phyloP scores from a whole-genome alignment of 1,140 invertebrate genomes.

The Dendrolimus kikuchii region DNA sequence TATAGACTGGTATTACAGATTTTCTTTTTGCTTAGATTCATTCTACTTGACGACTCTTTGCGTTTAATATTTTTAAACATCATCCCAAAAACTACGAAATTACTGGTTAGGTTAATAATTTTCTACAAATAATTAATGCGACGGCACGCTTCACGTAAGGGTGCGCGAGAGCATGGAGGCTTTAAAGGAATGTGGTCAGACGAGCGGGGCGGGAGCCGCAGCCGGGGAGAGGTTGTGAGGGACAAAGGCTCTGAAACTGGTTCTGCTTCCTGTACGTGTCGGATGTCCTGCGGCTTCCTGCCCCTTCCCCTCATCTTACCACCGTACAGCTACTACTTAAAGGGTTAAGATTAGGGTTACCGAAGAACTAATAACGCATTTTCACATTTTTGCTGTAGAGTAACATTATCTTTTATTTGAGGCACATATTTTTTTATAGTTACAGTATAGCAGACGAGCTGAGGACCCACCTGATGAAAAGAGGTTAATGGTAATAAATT shows the following conservation, averaged over 20 bases:
- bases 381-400: too few relatives aligned
- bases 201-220: constrained; percentile 26
- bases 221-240: constrained; percentile 46
- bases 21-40: too few relatives aligned
- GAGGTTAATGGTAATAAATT: too few relatives aligned
- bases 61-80: too few relatives aligned
- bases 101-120: background rate
- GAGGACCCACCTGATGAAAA: too few relatives aligned
- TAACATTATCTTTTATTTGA: too few relatives aligned
- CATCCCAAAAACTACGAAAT: too few relatives aligned
- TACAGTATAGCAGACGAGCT: too few relatives aligned
- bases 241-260: constrained; percentile 65
- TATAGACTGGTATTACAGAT: too few relatives aligned
- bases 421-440: too few relatives aligned
- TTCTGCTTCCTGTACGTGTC: constrained; percentile 71
- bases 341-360: constrained; percentile 26
- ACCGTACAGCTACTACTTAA: constrained; percentile 27
- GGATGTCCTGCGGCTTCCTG: constrained; percentile 71
- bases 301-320: constrained; percentile 37
- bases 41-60: too few relatives aligned
- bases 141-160: constrained; percentile 17
- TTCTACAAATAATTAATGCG: constrained; percentile 4
- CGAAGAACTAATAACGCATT: too few relatives aligned
- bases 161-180: constrained; percentile 48
- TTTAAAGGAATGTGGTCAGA: constrained; percentile 59